phyloP scores from a whole-genome alignment of 2,888 invertebrate species.

The Agrochola lota region DNA sequence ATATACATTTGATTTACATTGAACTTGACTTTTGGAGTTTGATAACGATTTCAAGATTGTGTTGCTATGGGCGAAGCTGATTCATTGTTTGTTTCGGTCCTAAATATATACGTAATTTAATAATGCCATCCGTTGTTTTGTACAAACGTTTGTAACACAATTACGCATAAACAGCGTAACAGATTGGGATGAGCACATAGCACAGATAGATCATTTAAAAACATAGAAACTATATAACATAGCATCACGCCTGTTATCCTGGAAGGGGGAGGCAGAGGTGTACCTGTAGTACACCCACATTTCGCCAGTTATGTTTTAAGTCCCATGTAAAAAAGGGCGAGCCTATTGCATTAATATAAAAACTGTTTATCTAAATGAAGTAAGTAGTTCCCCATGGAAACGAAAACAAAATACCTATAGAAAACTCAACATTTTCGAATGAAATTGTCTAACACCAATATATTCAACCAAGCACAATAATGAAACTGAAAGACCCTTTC shows the following conservation, averaged over 20 bases:
- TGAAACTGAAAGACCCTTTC: constrained; percentile 13
- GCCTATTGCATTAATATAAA: background rate
- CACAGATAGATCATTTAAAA: background rate
- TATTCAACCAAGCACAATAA: background rate
- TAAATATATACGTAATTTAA: background rate
- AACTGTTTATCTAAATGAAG: background rate
- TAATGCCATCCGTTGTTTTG: background rate
- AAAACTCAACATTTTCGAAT: background rate
- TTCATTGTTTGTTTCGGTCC: constrained; percentile 20
- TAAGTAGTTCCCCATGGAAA: background rate
- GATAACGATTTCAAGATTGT: constrained; percentile 9
- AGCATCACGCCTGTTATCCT: too few species aligned
- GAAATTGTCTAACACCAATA: background rate
- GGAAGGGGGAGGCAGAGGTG: too few species aligned
- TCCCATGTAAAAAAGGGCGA: too few species aligned
- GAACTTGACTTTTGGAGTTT: constrained; percentile 27
- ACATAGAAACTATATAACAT: background rate
- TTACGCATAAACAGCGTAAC: background rate
- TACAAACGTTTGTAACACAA: background rate
- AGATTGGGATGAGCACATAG: background rate
- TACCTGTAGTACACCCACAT: too few species aligned
- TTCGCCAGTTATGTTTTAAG: too few species aligned
- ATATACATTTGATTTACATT: constrained; percentile 20
- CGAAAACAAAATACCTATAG: background rate
- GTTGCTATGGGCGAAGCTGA: background rate